Evolutionary conservation across 2,797 vertebrate species (phyloP), one percentile per base, ranked within the genome.

Genomic region (Melanogrammus aeglefinus): DNA sequence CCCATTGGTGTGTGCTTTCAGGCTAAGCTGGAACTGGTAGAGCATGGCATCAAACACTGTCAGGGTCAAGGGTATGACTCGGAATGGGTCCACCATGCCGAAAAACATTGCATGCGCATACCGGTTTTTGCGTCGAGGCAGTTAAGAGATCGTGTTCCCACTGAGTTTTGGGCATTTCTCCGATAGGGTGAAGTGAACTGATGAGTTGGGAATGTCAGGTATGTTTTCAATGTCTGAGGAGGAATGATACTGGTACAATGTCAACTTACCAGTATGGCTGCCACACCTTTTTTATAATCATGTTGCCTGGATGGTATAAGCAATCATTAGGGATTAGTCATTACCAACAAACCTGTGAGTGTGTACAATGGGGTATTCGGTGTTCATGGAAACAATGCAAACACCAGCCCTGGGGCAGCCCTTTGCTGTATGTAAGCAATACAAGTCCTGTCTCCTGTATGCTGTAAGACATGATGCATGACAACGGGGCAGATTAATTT

Each of bases 161-260:
- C 24, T 29, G 16, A 1, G 10, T 38, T 36, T 31, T 51, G 0
- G 69, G 10, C 24, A 3, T 75, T 35, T 18, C 57, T 51, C 31
- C 3, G 31, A 33, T 2, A 35, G n/a, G 51, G 31, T 1, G 57
- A 66, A 66, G 57, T 27, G 31, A 80, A 21, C n/a, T 24, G 31
- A 79, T 29, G 12, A 79, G 38, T 8, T 51, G n/a, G 8, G 10
- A 69, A 39, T 5, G 12, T n/a, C 72, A 33, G 80, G 69, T 79
- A 47, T 80, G 35, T 72, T 75, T 29, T 85, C 79, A 73, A 69
- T 78, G 86, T 81, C 51, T 24, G 66, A 73, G 80, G 71, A 66
- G 81, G 76, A 80, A 85, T 86, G 80, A 76, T 78, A 81, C 81
- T 16, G 75, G 83, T 83, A 69, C 27, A 9, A 6, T 57, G 33